Percentiles rank a stretch among this genome's conserved stretches.
These are phyloP conservation scores for Cenopis cana DNA, from an alignment of 2,888 invertebrate species.

Conservation along the genomic window DNA sequence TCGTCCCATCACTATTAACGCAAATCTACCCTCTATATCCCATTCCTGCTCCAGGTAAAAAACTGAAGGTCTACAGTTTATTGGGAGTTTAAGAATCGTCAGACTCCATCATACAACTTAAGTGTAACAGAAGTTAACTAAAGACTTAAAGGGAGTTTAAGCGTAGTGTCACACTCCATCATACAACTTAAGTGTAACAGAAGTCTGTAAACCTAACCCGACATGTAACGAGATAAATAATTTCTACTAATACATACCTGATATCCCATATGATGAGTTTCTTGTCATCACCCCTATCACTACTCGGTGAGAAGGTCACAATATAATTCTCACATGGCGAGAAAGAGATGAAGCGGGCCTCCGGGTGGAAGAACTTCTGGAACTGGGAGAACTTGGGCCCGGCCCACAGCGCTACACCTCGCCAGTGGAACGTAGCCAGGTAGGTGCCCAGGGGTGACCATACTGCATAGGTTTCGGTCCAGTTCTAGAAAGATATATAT, in stretches of 20 bases:
- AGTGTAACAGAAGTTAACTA: no score
- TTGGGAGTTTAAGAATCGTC: no score
- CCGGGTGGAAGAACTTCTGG: constrained; percentile 94
- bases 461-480: constrained; percentile 98
- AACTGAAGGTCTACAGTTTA: no score
- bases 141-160: no score
- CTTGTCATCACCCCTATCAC: constrained; percentile 89
- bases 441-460: constrained; percentile 99
- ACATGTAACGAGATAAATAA: no score
- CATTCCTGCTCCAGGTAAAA: no score
- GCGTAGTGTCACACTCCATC: no score
- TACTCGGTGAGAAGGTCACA: constrained; percentile 96
- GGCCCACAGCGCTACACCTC: constrained; percentile 99
- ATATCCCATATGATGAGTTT: constrained; percentile 99
- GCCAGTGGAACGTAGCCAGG: constrained; percentile 97
- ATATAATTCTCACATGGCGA: constrained; percentile 99
- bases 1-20: no score
- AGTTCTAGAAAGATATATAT: constrained; percentile 85
- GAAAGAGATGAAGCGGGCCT: constrained; percentile 98
- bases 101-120: no score
- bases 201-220: no score
- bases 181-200: no score
- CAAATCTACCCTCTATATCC: no score
- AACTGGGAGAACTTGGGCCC: constrained; percentile 97
- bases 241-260: constrained; percentile 74